Evolutionary conservation across 1,140 invertebrate species (phyloP).

Genomic region (Nasonia longicornis): DNA sequence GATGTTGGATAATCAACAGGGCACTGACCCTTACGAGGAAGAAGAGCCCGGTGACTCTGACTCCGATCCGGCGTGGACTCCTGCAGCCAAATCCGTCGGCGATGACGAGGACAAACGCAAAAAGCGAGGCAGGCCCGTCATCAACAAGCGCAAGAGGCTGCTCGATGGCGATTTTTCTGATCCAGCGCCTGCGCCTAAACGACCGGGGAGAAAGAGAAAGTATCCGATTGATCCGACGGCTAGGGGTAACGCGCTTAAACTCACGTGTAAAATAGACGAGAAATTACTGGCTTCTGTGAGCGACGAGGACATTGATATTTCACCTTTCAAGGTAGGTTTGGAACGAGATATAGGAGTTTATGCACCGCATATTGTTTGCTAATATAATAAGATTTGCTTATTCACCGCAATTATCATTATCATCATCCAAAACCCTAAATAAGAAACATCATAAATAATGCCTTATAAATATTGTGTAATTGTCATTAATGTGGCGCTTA

Average conservation of each 20-base stretch:
- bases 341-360: not conserved
- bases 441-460: constrained; percentile 8
- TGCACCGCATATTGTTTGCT: too few species aligned
- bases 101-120: constrained; percentile 64
- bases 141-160: constrained; percentile 55
- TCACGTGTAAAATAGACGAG: constrained; percentile 59
- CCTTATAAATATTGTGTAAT: constrained; percentile 13
- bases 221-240: constrained; percentile 45
- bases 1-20: constrained; percentile 59
- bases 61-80: constrained; percentile 81
- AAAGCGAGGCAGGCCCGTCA: constrained; percentile 61
- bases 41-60: constrained; percentile 74
- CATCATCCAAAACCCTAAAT: not conserved
- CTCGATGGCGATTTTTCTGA: not conserved
- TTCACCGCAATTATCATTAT: not conserved
- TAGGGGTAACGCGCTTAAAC: constrained; percentile 20
- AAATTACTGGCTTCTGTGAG: constrained; percentile 60
- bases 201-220: constrained; percentile 57
- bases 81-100: constrained; percentile 69
- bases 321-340: constrained; percentile 64
- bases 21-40: constrained; percentile 66
- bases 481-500: constrained; percentile 40
- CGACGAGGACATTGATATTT: constrained; percentile 66
- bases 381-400: not conserved
- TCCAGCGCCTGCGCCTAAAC: constrained; percentile 49